phyloP scores from a whole-genome alignment of 2,797 vertebrate genomes.

The Leptodactylus fallax region DNA sequence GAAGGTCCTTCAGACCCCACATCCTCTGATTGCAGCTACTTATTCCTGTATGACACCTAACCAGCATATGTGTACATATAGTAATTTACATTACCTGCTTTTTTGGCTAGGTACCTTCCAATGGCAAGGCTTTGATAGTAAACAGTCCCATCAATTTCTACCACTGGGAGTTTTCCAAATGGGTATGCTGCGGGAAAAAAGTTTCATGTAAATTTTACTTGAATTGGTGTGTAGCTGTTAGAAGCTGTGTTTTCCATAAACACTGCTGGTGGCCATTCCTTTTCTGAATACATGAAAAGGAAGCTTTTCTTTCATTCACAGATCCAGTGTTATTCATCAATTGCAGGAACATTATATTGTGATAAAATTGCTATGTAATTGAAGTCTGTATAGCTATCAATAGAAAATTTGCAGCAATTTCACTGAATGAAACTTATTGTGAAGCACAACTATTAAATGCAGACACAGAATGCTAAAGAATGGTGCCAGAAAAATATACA shows the following conservation, averaged over 20 bases:
- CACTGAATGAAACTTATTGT: not conserved
- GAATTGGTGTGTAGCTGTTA: not conserved
- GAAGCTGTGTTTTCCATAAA: not conserved
- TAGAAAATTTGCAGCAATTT: conserved; percentile 1
- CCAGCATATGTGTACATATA: not conserved
- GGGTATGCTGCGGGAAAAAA: conserved; percentile 71
- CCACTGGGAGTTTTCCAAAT: conserved; percentile 76
- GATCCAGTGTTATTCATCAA: not conserved
- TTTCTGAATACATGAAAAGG: not conserved
- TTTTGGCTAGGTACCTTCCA: conserved; percentile 77
- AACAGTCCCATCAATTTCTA: conserved; percentile 75
- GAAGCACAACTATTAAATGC: not conserved
- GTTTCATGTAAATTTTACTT: not conserved
- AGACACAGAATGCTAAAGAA: not conserved
- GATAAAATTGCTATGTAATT: conserved; percentile 6
- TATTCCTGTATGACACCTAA: too few relatives aligned
- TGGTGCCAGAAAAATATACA: not conserved
- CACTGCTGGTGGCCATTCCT: not conserved
- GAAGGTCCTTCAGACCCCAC: not conserved
- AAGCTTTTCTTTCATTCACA: not conserved
- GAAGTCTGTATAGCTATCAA: not conserved
- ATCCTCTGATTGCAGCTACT: too few relatives aligned
- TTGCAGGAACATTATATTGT: not conserved
- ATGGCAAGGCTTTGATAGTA: conserved; percentile 81
- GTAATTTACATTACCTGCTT: conserved; percentile 74